Evolutionary conservation across 2,888 invertebrate genomes (phyloP), one percentile per base, ranked within the genome.

Genomic region (Thecophora atra): DNA sequence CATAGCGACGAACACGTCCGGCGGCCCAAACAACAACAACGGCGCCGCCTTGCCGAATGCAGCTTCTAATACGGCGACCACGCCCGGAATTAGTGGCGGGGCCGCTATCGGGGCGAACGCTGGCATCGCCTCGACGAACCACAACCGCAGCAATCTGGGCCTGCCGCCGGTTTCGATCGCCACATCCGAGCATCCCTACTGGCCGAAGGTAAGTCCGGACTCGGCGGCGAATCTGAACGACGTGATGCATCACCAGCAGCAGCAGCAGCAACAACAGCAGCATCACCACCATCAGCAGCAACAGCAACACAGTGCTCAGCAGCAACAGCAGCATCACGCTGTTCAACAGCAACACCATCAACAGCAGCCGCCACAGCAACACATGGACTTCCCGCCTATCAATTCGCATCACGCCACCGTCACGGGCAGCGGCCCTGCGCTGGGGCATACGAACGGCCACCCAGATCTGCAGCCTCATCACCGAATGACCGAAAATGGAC

Each of bases 191-290:
- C 83, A 84, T 63, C 76, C 78, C 1, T 94, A 94, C 86, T 95
- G 95, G 95, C 94, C 95, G 8, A 95, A 95, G 85, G 94, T 95
- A 74, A 94, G 94, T 81, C 93, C 93, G 0, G 93, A 93, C 79
- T 92, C 93, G 47, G 92, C 89, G 19, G 91, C 90, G 13, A 89
- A 90, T 85, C 78, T 86, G 71, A 89, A 89, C 60, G 91, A 90
- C 76, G 88, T 91, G 79, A 86, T 91, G 88, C 87, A 93, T 89
- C 87, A 90, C 85, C 86, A 91, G 81, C 88, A 93, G 88, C 90
- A 83, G 82, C 85, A 84, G 28, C 85, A 85, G 87, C 84, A 90
- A 78, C 88, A 93, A 87, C 90, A 83, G 79, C 85, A 83, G 0
- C 83, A 82, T 85, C 80, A 92, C 87, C 81, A 92, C 87, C 83